Percentiles rank a stretch among this genome's conserved stretches.
Evolutionary conservation across 2,888 invertebrate species (phyloP).

Genomic region (Rhamnusium bicolor): DNA sequence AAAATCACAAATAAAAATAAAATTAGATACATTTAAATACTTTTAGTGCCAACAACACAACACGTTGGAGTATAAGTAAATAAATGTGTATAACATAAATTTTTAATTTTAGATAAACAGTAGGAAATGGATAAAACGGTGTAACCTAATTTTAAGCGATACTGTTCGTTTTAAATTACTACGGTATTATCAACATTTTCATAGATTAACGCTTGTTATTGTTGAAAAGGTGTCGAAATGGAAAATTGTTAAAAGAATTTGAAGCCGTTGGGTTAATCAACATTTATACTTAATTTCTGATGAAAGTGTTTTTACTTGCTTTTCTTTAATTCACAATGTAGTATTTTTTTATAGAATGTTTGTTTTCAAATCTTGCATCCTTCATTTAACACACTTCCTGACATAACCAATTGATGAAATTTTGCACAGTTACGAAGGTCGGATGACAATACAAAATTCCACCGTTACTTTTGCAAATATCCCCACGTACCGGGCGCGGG

Average conservation of each 20-base stretch:
- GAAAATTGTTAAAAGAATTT: not conserved
- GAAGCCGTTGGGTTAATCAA: too few species aligned
- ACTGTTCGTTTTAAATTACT: not conserved
- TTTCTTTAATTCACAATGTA: too few species aligned
- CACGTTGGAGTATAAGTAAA: constrained; percentile 1
- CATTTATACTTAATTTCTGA: too few species aligned
- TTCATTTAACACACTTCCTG: too few species aligned
- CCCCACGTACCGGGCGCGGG: too few species aligned
- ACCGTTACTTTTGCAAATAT: too few species aligned
- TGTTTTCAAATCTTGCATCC: too few species aligned
- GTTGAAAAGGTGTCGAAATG: not conserved
- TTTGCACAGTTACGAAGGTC: too few species aligned
- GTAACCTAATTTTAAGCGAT: constrained; percentile 4
- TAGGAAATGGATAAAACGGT: constrained; percentile 7
- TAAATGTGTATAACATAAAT: not conserved
- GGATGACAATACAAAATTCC: too few species aligned
- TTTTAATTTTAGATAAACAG: constrained; percentile 1
- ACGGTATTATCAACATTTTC: not conserved
- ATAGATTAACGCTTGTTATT: not conserved
- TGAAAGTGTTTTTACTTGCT: too few species aligned
- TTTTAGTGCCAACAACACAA: constrained; percentile 3
- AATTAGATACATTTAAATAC: not conserved
- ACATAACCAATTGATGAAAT: too few species aligned
- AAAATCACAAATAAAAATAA: not conserved
- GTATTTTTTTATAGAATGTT: too few species aligned